Evolutionary conservation across 2,888 invertebrate species (phyloP), one percentile per base, ranked within the genome.

Genomic region (Dromius quadrimaculatus): DNA sequence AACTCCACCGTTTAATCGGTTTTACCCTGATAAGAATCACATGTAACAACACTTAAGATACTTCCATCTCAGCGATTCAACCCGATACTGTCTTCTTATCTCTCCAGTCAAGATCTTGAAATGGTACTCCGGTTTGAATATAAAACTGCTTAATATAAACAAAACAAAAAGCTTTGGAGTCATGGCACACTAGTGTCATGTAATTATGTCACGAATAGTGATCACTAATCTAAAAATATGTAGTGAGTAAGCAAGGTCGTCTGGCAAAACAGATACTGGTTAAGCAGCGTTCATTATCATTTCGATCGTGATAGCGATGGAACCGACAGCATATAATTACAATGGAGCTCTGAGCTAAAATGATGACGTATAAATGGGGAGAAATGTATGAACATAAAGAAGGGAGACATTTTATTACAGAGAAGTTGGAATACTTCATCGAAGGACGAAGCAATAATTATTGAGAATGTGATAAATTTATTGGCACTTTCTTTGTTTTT

Each of bases 121-220:
- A 13, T 15, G 15, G 41, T 41, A 41, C 15, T 15, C 13, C 4
- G 15, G 41, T 8, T 41, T 41, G 5, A 41, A 41, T 23, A 23
- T 8, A 54, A 47, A 54, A 28, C 28, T 28, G 28, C 8, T 28
- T 28, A 3, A 54, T 28, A 50, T 13, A 54, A 54, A 23, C 28
- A 28, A 54, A 54, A 54, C 50, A 28, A 54, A 15, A 5, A 2
- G 47, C n/a, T 47, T 11, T 36, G 36, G 22, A 47, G n/a, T 9
- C 50, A 11, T 50, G 28, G 50, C 20, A 47, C 19, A 23, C 47
- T 54, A 28, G 50, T 54, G 50, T 54, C 59, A 22, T 47, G 64
- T 65, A 65, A 50, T 65, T 47, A 64, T 64, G 43, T 34, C 47
- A 64, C 64, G 65, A 65, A 65, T 47, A 47, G 65, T 47, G 65